Evolutionary conservation across 2,888 invertebrate genomes (phyloP).

Genomic region (Leptura quadrifasciata): DNA sequence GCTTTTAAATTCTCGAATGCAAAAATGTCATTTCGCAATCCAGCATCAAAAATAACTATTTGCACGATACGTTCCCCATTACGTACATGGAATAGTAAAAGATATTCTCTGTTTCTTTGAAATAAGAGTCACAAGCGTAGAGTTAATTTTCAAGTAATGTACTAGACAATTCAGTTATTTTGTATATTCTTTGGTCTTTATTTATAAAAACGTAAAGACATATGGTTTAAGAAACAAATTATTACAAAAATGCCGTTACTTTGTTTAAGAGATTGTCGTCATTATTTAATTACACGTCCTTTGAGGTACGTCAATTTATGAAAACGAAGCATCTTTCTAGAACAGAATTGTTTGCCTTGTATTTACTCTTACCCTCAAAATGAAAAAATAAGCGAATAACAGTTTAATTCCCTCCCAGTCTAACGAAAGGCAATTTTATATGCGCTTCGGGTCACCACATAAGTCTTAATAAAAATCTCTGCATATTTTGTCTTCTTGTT

Average conservation of each 20-base stretch:
- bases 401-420: neutral
- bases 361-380: neutral
- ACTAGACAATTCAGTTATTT: no score
- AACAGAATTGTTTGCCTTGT: neutral
- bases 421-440: neutral
- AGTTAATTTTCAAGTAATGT: no score
- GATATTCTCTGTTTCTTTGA: no score
- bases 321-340: neutral
- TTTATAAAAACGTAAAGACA: no score
- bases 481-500: constrained; percentile 1
- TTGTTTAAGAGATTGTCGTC: neutral
- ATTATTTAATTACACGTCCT: neutral
- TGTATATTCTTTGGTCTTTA: no score
- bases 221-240: no score
- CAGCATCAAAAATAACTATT: no score
- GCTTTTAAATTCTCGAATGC: no score
- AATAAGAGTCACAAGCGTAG: no score
- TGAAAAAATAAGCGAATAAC: neutral
- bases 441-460: neutral
- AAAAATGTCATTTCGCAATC: no score
- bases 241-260: neutral
- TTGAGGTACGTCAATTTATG: neutral
- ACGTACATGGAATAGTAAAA: no score
- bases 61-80: no score
- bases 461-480: constrained; percentile 14